Evolutionary conservation across 1,140 invertebrate genomes (phyloP), one percentile per base, ranked within the genome.

Genomic region (Rhynchophorus ferrugineus): DNA sequence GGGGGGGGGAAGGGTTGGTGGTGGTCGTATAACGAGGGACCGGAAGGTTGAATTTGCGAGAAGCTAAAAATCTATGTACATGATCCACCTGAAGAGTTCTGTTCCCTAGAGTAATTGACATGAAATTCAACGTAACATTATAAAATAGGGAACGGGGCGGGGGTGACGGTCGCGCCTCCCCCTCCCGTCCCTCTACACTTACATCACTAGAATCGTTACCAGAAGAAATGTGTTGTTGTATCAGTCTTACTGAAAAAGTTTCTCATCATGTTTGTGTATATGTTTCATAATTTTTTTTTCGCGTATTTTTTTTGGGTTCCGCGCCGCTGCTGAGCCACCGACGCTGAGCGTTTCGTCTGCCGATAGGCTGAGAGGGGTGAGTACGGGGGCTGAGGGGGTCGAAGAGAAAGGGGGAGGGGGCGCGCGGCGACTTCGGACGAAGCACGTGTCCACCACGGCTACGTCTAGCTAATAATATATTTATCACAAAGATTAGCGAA

Each of bases 81-180:
- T 57, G 60, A 53, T 65, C 54, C 61, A 60, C 59, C 56, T 65
- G 65, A 67, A 68, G 60, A 63, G 61, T 59, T 61, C 66, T 70
- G 68, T 69, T 70, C 68, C 68, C 68, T 70, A 70, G 63, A 68
- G 61, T 70, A 70, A 70, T 70, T 70, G 68, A 70, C 68, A 68
- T 69, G 64, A 68, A 70, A 65, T 64, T 70, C 64, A 69, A 67
- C 65, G 65, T 59, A 67, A 68, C 64, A 65, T 66, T 59, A 29
- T 11, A 29, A 29, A 11, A 29, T 29, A 11, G 24, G 24, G 11
- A 29, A 29, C 5, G 11, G 24, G 11, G 24, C 11, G 24, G 24
- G 24, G 11, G 24, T 11, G 3, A 18, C 19, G n/a, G 19, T 43
- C 8, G 17, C 20, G 35, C 13, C 22, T 33, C 24, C 20, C 36